Percentiles rank a stretch among this genome's conserved stretches.
These are phyloP conservation scores for Lymantria dispar DNA, from an alignment of 2,888 invertebrate genomes.

Conservation along the genomic window DNA sequence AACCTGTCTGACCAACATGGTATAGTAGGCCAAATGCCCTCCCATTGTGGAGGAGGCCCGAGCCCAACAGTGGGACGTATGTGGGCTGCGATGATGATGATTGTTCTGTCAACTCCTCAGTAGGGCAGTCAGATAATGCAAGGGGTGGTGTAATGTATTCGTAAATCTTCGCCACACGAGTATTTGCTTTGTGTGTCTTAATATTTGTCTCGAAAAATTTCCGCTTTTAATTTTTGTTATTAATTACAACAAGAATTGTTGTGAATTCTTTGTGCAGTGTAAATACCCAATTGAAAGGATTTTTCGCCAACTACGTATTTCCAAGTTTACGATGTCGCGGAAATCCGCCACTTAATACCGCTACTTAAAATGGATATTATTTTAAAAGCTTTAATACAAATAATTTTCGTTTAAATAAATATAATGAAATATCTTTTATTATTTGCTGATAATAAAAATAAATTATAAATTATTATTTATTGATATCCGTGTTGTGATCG, in stretches of 20 bases:
- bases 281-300: not conserved
- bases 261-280: not conserved
- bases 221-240: not conserved
- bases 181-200: not conserved
- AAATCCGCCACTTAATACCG: not conserved
- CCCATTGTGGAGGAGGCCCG: no score
- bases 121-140: no score
- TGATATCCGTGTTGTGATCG: no score
- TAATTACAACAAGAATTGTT: not conserved
- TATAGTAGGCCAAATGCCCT: no score
- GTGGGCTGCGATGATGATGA: no score
- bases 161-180: no score
- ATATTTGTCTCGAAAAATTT: not conserved
- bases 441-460: no score
- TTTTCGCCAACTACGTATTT: not conserved
- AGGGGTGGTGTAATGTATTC: no score
- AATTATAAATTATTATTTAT: no score
- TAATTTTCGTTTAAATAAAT: not conserved
- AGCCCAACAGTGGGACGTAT: no score
- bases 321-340: not conserved
- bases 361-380: not conserved
- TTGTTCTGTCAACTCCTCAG: no score
- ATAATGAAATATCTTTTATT: not conserved
- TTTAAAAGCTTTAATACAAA: not conserved
- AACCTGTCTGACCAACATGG: no score